Evolutionary conservation across 2,888 invertebrate species (phyloP), one percentile per base, ranked within the genome.

Genomic region (Pseudococcus jackbeardsleyi): DNA sequence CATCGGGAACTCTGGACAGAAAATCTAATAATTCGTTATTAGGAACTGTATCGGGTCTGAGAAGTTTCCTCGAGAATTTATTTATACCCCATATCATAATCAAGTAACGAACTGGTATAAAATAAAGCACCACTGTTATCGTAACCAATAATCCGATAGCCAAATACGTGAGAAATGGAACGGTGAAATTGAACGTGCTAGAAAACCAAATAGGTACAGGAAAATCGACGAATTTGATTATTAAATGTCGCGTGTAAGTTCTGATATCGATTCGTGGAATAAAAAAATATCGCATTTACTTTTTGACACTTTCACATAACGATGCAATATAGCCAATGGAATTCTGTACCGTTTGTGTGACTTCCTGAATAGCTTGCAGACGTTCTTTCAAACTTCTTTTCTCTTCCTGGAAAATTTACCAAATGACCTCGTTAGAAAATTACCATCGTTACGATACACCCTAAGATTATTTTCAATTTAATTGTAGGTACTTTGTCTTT

Each of bases 11-110:
- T 90, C 99, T 93, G 0, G 98, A 98, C 89, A 99, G 92, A 91
- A 98, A 95, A 93, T 99, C 99, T 90, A 99, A 92, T 11, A 99
- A 93, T 93, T 99, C 99, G 92, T 99, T 99, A 92, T 99, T 99
- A 12, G 98, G 97, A 92, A 99, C 96, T 59, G 97, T 95, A 92
- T 99, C 96, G 8, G 99, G 99, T 90, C 97, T 94, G 88, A 99
- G 92, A 89, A 99, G 94, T 92, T 98, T 96, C 90, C 98, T 95
- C 42, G 97, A 95, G 92, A 99, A 99, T 92, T 99, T 99, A 92
- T 98, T 98, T 89, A 97, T 92, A 91, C 99, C 99, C 98, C 98
- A 99, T 22, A 95, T 94, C 93, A 99, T 95, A 86, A 99, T 94
- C 84, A 99, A 93, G 92, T 96, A 96, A 91, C 98, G 94, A 86